Evolutionary conservation across 2,888 invertebrate genomes (phyloP).

Genomic region (Rotaria macrura): DNA sequence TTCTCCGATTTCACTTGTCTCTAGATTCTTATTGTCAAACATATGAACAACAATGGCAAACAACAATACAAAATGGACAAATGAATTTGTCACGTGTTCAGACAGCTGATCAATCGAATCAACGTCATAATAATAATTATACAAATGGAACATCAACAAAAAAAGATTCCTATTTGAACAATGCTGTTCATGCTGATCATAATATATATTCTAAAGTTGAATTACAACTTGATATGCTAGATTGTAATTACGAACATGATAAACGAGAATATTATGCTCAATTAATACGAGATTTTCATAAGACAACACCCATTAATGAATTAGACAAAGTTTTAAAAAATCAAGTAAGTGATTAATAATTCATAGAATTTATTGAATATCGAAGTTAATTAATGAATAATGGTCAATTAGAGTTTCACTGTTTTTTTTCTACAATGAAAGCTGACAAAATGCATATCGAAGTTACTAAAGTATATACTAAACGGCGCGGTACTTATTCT

Average conservation of each 20-base stretch:
- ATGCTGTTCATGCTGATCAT: not conserved
- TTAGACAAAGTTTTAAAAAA: not conserved
- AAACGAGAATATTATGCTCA: not conserved
- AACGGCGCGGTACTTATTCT: no score
- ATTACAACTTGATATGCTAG: not conserved
- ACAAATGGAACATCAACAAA: not conserved
- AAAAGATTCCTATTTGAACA: not conserved
- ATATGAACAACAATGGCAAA: slow-evolving; percentile 1
- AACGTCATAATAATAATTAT: not conserved
- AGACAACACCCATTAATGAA: not conserved
- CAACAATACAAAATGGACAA: slow-evolving; percentile 1
- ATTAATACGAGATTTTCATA: not conserved
- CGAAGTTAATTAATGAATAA: no score
- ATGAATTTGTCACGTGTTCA: not conserved
- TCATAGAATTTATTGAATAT: no score
- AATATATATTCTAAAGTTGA: not conserved
- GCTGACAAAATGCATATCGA: no score
- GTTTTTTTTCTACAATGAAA: no score
- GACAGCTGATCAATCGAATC: not conserved
- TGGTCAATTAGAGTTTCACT: no score
- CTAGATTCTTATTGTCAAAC: not conserved
- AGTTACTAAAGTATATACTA: no score
- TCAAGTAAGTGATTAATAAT: not conserved
- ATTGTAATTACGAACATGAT: not conserved
- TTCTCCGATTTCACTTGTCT: not conserved